Percentiles rank a stretch among this genome's conserved stretches.
phyloP scores from a whole-genome alignment of 2,113 vertebrate genomes.

The Xenopus laevis region DNA sequence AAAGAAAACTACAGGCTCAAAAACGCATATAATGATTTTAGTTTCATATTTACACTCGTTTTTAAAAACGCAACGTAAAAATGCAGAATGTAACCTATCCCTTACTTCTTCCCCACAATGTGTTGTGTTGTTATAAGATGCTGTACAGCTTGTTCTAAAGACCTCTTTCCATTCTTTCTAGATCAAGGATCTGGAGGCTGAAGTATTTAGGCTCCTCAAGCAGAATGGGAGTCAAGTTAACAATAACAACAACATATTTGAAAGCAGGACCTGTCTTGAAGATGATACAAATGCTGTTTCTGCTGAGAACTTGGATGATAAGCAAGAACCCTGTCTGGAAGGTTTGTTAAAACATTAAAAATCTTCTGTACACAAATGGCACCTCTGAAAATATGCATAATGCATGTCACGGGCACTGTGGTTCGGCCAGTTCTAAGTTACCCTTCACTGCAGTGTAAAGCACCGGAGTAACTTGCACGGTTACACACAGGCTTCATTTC shows the following conservation, averaged over 20 bases:
- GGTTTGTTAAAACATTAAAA: conserved; percentile 63
- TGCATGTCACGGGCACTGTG: conserved; percentile 37
- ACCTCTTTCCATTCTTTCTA: conserved; percentile 52
- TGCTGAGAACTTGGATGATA: conserved; percentile 62
- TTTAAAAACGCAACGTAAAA: too few relatives aligned
- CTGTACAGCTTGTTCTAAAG: too few relatives aligned
- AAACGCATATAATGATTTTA: too few relatives aligned
- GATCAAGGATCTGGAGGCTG: conserved; percentile 87
- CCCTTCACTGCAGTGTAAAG: conserved; percentile 20
- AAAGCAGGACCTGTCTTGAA: conserved; percentile 66
- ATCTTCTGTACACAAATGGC: conserved; percentile 15
- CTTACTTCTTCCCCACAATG: too few relatives aligned
- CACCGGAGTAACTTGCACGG: conserved; percentile 17
- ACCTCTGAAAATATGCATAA: conserved; percentile 38
- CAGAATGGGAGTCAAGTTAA: conserved; percentile 93
- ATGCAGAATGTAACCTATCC: too few relatives aligned
- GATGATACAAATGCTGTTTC: conserved; percentile 64
- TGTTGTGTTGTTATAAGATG: too few relatives aligned
- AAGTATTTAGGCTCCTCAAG: conserved; percentile 90
- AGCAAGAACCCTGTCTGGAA: conserved; percentile 68
- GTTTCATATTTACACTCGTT: too few relatives aligned
- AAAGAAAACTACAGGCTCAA: too few relatives aligned
- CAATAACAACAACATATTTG: conserved; percentile 91
- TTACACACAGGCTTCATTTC: conserved; percentile 25
- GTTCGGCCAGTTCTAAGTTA: not conserved